Evolutionary conservation across 1,140 invertebrate species (phyloP).

Genomic region (Campoletis sonorensis): DNA sequence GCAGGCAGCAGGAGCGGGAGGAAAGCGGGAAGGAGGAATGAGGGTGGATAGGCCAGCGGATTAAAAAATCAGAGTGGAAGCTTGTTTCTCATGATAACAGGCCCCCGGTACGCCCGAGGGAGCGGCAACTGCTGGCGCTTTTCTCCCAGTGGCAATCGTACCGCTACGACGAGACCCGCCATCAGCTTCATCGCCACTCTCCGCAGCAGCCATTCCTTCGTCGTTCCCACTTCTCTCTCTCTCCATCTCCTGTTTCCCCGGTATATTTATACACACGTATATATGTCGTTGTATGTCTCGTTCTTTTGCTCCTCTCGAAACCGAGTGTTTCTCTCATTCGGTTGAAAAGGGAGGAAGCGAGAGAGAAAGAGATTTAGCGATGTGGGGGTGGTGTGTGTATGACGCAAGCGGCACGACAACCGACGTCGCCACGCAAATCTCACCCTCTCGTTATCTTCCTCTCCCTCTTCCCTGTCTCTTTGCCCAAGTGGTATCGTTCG

Average conservation of each 20-base stretch:
- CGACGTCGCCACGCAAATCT: constrained; percentile 35
- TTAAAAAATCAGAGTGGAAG: constrained; percentile 78
- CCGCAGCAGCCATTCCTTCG: constrained; percentile 41
- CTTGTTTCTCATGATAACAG: constrained; percentile 78
- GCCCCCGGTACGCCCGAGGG: constrained; percentile 65
- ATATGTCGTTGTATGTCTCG: constrained; percentile 3
- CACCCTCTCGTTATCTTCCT: constrained; percentile 49
- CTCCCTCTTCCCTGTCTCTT: constrained; percentile 22
- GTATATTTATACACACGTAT: constrained; percentile 21
- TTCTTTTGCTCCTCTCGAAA: constrained; percentile 23
- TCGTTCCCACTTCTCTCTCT: constrained; percentile 50
- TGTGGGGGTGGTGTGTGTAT: constrained; percentile 25
- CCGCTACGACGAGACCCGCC: constrained; percentile 5
- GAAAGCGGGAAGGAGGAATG: constrained; percentile 56
- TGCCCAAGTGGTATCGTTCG: constrained; percentile 53
- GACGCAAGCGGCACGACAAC: constrained; percentile 14
- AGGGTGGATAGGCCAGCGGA: constrained; percentile 68
- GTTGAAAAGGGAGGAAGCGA: not conserved
- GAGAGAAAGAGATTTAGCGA: not conserved
- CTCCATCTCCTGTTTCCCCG: constrained; percentile 51
- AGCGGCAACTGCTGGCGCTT: constrained; percentile 70
- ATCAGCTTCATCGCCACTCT: constrained; percentile 56
- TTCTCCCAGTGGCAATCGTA: constrained; percentile 64
- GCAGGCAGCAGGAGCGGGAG: too few species aligned
- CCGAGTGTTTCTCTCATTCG: constrained; percentile 33